Conservation (phyloP, 1,140 invertebrate genomes). For the Contarinia nasturtii region DNA sequence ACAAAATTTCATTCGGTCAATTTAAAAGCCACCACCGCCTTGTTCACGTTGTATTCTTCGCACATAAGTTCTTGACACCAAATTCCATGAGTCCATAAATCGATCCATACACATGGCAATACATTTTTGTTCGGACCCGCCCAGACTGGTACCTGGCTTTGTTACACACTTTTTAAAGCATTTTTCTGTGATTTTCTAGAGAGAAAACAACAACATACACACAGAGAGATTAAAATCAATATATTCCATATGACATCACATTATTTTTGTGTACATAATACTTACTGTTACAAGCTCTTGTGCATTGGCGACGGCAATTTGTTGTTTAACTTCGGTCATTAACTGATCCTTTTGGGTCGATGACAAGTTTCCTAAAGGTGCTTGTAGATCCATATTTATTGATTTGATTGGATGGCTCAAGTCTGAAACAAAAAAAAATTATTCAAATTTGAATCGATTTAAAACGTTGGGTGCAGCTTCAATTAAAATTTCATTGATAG, state of each 20-base stretch:
- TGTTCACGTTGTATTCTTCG: conserved; percentile 57
- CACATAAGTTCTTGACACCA: conserved; percentile 71
- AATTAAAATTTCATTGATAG: too few species aligned
- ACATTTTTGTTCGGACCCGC: conserved; percentile 92
- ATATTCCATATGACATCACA: too few species aligned
- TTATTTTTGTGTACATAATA: conserved; percentile 3
- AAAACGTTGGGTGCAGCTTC: too few species aligned
- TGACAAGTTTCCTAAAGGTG: not conserved
- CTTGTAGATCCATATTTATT: not conserved
- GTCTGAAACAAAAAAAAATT: too few species aligned
- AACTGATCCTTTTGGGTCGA: conserved; percentile 61
- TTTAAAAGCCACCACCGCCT: too few species aligned
- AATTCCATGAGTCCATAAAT: conserved; percentile 90
- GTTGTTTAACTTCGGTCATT: conserved; percentile 91
- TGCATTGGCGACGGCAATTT: conserved; percentile 84
- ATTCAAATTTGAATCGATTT: too few species aligned
- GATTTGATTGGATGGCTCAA: too few species aligned
- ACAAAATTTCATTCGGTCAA: too few species aligned
- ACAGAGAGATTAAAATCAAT: conserved; percentile 5
- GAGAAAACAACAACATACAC: too few species aligned
- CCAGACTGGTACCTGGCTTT: conserved; percentile 77
- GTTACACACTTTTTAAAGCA: conserved; percentile 89
- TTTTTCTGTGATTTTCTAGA: conserved; percentile 90
- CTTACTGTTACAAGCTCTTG: conserved; percentile 77
- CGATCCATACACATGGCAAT: conserved; percentile 95